A percentile compares a stretch with the other conserved stretches of the same genome.
Evolutionary conservation across 2,113 vertebrate genomes (phyloP).

Genomic region (Percopsis transmontana): DNA sequence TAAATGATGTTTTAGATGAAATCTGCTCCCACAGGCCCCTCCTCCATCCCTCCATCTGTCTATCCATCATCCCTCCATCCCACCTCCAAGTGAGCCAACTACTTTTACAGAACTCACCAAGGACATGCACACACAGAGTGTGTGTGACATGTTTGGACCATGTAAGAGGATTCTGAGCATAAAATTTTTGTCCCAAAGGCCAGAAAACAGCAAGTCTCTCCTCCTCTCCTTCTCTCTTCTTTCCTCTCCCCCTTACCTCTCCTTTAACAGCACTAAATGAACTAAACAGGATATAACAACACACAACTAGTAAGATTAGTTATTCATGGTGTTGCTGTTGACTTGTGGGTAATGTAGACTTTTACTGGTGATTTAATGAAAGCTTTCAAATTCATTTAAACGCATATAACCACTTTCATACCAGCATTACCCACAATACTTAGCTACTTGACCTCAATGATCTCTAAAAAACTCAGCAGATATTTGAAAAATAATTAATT

Average conservation of each 20-base stretch:
- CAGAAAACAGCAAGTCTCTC: background rate
- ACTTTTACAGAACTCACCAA: background rate
- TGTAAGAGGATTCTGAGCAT: conserved; percentile 1
- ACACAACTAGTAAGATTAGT: too few relatives aligned
- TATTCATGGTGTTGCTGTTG: too few relatives aligned
- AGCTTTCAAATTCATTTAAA: too few relatives aligned
- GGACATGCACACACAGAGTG: background rate
- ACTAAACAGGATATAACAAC: too few relatives aligned
- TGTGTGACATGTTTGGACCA: background rate
- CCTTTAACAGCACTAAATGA: too few relatives aligned
- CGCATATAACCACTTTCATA: too few relatives aligned
- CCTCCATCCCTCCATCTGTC: background rate
- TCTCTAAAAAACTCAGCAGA: too few relatives aligned
- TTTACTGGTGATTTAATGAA: too few relatives aligned
- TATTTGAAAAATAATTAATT: too few relatives aligned
- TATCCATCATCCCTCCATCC: conserved; percentile 1
- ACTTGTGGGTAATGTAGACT: too few relatives aligned
- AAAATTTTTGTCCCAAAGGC: background rate
- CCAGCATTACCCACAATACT: too few relatives aligned
- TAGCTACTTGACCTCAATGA: too few relatives aligned
- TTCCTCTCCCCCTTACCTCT: background rate
- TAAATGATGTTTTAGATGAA: conserved; percentile 9
- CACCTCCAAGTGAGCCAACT: background rate
- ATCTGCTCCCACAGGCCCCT: conserved; percentile 1
- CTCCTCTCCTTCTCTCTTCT: background rate